Conservation (phyloP, 2,888 invertebrate genomes). For the Pterostichus niger region DNA sequence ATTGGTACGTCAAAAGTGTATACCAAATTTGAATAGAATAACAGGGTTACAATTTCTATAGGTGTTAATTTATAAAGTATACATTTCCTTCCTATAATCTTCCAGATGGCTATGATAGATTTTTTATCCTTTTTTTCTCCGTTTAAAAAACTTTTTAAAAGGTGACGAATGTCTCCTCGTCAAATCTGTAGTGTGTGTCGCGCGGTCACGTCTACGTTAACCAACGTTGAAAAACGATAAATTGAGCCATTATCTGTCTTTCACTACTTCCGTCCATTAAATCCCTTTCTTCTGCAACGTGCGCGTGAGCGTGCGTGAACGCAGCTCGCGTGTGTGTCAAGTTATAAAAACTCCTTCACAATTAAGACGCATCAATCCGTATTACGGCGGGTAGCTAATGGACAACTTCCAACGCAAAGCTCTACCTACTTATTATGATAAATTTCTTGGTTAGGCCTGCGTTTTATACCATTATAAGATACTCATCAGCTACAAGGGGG, state of each 20-base stretch:
- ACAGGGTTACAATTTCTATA: slow-evolving; percentile 8
- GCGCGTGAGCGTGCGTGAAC: slow-evolving; percentile 43
- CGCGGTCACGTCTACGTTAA: slow-evolving; percentile 54
- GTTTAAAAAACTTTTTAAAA: slow-evolving; percentile 18
- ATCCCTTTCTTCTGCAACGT: slow-evolving; percentile 25
- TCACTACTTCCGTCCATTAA: slow-evolving; percentile 62
- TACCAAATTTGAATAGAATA: too few relatives aligned
- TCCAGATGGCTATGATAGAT: slow-evolving; percentile 5
- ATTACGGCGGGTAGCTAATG: slow-evolving; percentile 61
- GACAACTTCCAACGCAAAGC: slow-evolving; percentile 52
- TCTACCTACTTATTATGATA: slow-evolving; percentile 67
- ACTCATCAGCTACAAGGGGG: slow-evolving; percentile 64
- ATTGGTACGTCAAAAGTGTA: too few relatives aligned
- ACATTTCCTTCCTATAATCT: slow-evolving; percentile 37
- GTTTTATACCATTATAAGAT: slow-evolving; percentile 63
- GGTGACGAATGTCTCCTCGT: slow-evolving; percentile 53
- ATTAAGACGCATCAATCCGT: slow-evolving; percentile 66
- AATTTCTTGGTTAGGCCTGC: slow-evolving; percentile 63
- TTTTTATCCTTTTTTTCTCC: slow-evolving; percentile 52
- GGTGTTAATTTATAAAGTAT: slow-evolving; percentile 62
- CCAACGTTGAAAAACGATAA: slow-evolving; percentile 55
- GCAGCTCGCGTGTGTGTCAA: slow-evolving; percentile 31
- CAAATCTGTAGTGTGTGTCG: slow-evolving; percentile 58
- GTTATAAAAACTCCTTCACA: slow-evolving; percentile 62
- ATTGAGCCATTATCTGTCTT: slow-evolving; percentile 63